Evolutionary conservation across 2,888 invertebrate genomes (phyloP).

Genomic region (Nudaria mundana): DNA sequence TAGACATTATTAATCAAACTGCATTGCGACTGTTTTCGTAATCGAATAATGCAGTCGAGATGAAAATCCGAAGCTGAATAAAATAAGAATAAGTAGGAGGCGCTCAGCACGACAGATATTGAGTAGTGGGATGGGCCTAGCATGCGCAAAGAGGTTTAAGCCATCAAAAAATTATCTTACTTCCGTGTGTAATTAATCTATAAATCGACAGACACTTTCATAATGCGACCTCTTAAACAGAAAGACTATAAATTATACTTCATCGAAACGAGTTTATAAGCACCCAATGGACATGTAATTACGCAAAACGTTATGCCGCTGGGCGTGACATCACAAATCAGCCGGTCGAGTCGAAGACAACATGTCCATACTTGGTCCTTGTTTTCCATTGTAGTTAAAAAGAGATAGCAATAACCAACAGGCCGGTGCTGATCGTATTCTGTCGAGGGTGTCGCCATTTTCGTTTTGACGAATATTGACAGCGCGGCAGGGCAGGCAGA

Average conservation of each 20-base stretch:
- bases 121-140: constrained; percentile 79
- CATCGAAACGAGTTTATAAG: constrained; percentile 77
- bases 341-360: constrained; percentile 72
- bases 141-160: constrained; percentile 75
- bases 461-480: constrained; percentile 88
- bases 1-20: constrained; percentile 65
- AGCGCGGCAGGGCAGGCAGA: constrained; percentile 76
- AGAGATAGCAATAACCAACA: constrained; percentile 50
- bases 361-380: constrained; percentile 59
- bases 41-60: constrained; percentile 70
- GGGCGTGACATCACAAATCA: constrained; percentile 82
- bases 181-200: constrained; percentile 60
- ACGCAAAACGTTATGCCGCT: constrained; percentile 81
- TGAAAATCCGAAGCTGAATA: constrained; percentile 66
- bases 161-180: constrained; percentile 47
- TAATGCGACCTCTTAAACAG: constrained; percentile 61
- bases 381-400: constrained; percentile 37
- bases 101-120: constrained; percentile 78
- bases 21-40: constrained; percentile 66
- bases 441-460: constrained; percentile 86
- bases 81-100: constrained; percentile 80
- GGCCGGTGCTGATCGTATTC: constrained; percentile 76
- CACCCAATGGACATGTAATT: constrained; percentile 71
- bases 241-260: constrained; percentile 71
- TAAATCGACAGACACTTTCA: constrained; percentile 65